Percentiles rank a stretch among this genome's conserved stretches.
These are phyloP conservation scores for Plagiodera versicolora DNA, from an alignment of 2,888 invertebrate genomes.

Conservation along the genomic window DNA sequence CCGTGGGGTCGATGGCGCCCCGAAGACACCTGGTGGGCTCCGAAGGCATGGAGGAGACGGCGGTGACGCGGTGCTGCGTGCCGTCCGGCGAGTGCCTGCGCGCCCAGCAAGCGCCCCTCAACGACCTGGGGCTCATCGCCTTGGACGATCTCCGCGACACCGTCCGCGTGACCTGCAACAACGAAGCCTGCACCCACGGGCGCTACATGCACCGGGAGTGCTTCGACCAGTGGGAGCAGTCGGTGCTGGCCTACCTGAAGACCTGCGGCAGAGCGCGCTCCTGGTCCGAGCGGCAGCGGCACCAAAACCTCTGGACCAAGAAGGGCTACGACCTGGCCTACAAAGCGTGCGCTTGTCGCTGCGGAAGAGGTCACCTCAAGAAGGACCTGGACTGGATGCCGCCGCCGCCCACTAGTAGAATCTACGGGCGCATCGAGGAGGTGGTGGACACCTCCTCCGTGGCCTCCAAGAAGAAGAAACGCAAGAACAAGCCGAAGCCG, in stretches of 20 bases:
- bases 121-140: constrained; percentile 61
- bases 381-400: constrained; percentile 94
- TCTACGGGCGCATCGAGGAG: constrained; percentile 58
- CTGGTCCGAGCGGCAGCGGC: constrained; percentile 93
- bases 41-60: constrained; percentile 45
- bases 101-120: constrained; percentile 53
- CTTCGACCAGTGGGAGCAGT: constrained; percentile 92
- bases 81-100: constrained; percentile 81
- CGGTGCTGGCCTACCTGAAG: constrained; percentile 84
- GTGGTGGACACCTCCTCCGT: too few species aligned
- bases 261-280: constrained; percentile 89
- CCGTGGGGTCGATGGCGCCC: constrained; percentile 36
- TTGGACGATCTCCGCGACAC: constrained; percentile 76
- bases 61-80: constrained; percentile 73
- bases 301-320: constrained; percentile 96
- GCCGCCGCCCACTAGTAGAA: constrained; percentile 61
- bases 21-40: constrained; percentile 56
- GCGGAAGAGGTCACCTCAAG: constrained; percentile 88
- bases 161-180: constrained; percentile 91
- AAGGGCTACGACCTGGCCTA: constrained; percentile 96
- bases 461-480: constrained; percentile 60
- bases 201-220: constrained; percentile 95
- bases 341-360: constrained; percentile 93
- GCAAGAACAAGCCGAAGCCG: constrained; percentile 63
- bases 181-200: constrained; percentile 85